Evolutionary conservation across 53 echinoderm and acorn worm genomes (phyloP).

Genomic region (Glandiceps talaboti): DNA sequence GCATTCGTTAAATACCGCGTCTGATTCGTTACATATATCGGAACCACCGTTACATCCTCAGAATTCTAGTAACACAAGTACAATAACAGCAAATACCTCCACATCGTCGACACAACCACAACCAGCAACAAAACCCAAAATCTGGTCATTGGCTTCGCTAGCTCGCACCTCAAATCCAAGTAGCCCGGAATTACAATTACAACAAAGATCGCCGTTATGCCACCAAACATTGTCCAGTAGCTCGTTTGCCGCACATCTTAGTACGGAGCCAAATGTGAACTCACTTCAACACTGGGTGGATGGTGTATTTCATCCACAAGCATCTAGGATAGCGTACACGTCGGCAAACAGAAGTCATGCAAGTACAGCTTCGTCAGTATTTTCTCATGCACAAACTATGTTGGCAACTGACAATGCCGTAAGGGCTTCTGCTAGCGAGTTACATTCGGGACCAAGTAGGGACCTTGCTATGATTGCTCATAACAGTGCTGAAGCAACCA

Average conservation of each 20-base stretch:
- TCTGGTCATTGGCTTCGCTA: conserved; percentile 76
- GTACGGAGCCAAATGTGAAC: conserved; percentile 15
- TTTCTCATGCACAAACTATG: neutral
- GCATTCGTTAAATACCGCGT: neutral
- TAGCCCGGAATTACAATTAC: neutral
- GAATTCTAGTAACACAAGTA: neutral
- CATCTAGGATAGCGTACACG: neutral
- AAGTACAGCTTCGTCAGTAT: neutral
- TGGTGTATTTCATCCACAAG: conserved; percentile 44
- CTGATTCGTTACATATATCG: neutral
- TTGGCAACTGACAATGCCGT: neutral
- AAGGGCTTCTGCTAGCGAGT: neutral
- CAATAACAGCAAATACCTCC: neutral
- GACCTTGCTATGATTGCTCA: neutral
- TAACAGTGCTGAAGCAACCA: neutral
- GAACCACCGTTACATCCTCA: neutral
- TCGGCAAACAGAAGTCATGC: neutral
- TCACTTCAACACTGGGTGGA: conserved; percentile 68
- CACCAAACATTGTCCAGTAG: neutral
- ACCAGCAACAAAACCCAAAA: conserved; percentile 56
- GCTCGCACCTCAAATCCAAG: neutral
- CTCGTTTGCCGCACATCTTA: neutral
- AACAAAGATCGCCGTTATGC: neutral
- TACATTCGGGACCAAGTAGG: neutral
- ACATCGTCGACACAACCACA: neutral